These are phyloP conservation scores for Sepioteuthis lessoniana DNA, from an alignment of 2,888 invertebrate species.

Conservation along the genomic window DNA sequence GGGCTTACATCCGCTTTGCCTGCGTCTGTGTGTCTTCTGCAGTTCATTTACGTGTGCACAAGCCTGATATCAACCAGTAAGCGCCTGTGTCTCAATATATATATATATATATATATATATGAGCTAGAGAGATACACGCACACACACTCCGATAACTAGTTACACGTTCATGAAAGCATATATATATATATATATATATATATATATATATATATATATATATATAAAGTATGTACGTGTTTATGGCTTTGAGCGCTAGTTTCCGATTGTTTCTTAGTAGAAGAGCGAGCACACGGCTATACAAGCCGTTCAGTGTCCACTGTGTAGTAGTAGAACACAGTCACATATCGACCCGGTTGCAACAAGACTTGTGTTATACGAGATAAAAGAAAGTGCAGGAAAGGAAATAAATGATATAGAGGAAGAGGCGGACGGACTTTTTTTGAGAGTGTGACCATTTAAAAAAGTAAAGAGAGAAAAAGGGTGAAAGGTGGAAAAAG, in stretches of 20 bases:
- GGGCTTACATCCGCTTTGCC: neutral
- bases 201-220: neutral
- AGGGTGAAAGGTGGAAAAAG: neutral
- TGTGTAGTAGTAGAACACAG: neutral
- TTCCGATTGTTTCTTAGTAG: neutral
- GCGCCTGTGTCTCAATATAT: neutral
- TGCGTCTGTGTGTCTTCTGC: neutral
- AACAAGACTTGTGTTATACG: neutral
- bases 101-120: too few species aligned
- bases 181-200: neutral
- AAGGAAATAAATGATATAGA: too few species aligned
- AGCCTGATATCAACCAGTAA: neutral
- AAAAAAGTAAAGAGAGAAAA: neutral
- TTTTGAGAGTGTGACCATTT: too few species aligned
- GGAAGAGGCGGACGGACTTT: too few species aligned
- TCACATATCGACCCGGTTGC: neutral
- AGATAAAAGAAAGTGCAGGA: neutral
- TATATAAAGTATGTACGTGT: neutral
- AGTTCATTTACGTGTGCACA: neutral
- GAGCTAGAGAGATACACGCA: too few species aligned
- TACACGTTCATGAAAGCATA: too few species aligned
- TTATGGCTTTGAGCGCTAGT: neutral
- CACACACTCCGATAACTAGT: too few species aligned
- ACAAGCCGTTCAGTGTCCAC: neutral
- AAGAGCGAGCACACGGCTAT: neutral